Evolutionary conservation across 2,113 vertebrate genomes (phyloP).

Genomic region (Microtus oregoni): DNA sequence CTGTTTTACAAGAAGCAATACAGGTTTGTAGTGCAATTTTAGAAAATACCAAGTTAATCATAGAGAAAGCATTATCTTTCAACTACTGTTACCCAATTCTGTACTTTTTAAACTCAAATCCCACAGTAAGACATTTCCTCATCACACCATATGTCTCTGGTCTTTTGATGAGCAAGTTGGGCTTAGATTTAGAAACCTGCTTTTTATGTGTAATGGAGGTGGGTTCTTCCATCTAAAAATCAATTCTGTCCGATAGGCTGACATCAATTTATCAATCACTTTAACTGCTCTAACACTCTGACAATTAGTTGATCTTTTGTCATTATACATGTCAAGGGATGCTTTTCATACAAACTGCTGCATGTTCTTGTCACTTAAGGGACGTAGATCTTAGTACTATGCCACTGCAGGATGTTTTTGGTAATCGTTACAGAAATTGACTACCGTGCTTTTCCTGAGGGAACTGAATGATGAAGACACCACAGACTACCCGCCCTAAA

Average conservation of each 20-base stretch:
- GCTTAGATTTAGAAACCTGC: slow-evolving; percentile 9
- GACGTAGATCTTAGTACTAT: neutral
- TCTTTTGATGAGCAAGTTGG: slow-evolving; percentile 38
- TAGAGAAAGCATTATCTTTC: neutral
- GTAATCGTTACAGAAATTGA: slow-evolving; percentile 28
- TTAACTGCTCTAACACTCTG: neutral
- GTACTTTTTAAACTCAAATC: neutral
- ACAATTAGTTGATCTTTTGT: slow-evolving; percentile 55
- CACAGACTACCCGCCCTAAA: neutral
- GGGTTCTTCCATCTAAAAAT: slow-evolving; percentile 50
- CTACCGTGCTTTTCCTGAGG: slow-evolving; percentile 3
- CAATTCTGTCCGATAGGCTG: slow-evolving; percentile 18
- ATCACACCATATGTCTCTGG: neutral
- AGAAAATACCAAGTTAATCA: neutral
- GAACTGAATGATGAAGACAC: neutral
- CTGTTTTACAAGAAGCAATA: neutral
- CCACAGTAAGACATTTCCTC: neutral
- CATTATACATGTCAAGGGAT: slow-evolving; percentile 35
- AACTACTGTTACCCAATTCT: neutral
- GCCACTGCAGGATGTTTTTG: neutral
- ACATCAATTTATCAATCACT: slow-evolving; percentile 48
- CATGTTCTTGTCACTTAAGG: slow-evolving; percentile 23
- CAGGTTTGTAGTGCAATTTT: neutral
- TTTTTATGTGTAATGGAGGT: neutral
- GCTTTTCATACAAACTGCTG: slow-evolving; percentile 17